Percentiles rank a stretch among this genome's conserved stretches.
Evolutionary conservation across 2,797 vertebrate species (phyloP).

Genomic region (Falco naumanni): DNA sequence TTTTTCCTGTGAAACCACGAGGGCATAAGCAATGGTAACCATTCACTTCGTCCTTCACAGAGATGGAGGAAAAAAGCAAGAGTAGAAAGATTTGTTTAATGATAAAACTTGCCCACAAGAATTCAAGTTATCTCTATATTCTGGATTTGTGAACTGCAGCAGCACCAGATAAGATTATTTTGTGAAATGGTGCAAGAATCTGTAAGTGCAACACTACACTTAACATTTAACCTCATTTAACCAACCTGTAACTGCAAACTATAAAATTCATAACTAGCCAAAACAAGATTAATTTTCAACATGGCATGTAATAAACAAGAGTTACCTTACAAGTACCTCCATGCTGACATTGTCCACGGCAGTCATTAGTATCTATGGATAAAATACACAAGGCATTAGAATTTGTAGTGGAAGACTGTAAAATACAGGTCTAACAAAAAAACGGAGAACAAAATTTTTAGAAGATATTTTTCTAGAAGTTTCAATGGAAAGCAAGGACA

Average conservation of each 20-base stretch:
- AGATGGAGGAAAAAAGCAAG: neutral
- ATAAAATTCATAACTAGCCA: neutral
- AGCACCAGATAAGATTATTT: neutral
- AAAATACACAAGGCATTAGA: constrained; percentile 41
- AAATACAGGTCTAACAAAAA: neutral
- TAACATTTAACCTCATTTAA: neutral
- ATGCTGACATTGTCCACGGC: constrained; percentile 91
- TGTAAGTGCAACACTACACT: neutral
- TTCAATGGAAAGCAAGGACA: neutral
- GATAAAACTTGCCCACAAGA: neutral
- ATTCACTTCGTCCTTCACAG: constrained; percentile 79
- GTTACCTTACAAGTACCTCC: constrained; percentile 92
- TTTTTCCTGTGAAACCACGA: constrained; percentile 84
- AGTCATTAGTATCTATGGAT: constrained; percentile 85
- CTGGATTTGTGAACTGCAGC: neutral
- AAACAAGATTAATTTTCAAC: neutral
- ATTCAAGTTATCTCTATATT: neutral
- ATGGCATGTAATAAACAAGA: neutral
- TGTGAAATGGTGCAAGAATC: neutral
- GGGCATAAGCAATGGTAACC: constrained; percentile 89
- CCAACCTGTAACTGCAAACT: neutral
- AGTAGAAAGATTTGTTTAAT: neutral
- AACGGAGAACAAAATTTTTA: neutral
- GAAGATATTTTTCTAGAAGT: neutral
- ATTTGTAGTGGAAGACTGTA: neutral